Base-by-base conservation (phyloP, 2,888 invertebrate species). In the Pollenia griseotomentosa region DNA sequence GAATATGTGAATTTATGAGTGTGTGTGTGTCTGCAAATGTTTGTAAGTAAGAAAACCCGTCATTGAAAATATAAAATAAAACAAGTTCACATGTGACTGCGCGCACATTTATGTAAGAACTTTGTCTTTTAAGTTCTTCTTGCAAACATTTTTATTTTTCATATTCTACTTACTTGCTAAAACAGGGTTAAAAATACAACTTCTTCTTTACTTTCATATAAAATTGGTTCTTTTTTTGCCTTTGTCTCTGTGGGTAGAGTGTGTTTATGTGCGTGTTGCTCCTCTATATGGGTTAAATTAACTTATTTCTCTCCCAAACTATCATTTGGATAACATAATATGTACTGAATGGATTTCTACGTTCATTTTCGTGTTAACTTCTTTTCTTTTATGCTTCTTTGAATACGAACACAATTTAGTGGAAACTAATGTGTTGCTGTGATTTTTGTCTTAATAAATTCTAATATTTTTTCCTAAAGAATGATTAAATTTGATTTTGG, bases 11-110 rank as follows among this genome's bases (percentile, higher is more conserved):
- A 14, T 33, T 46, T 19, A 14, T 1, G 11, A 55, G n/a, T 48
- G 19, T 48, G 11, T 42, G 11, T 71, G 8, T 16, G 55, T 48
- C 14, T 70, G 10, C 4, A 44, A n/a, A 40, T 53, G 53, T 63
- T 42, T 55, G 55, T 73, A 59, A 33, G 53, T 59, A 77, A 61
- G 48, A 73, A 61, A 66, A 80, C 77, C 4, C 33, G 4, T 77
- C 71, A 83, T 66, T 66, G 83, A 81, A 83, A 81, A 81, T 81
- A 81, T 74, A 87, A 87, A 82, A 81, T 74, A 87, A 87, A 82
- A 78, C 73, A 87, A 84, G 68, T 87, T 87, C 87, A 84, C 81
- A 87, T 84, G 81, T 87, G 87, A 87, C 81, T 87, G 87, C 78
- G 87, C 78, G 78, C 81, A 87, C 84, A 84, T 84, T 87, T 84